Percentiles rank a stretch among this genome's conserved stretches.
Conservation (phyloP, 2,113 vertebrate species). For the Dasyurus viverrinus region DNA sequence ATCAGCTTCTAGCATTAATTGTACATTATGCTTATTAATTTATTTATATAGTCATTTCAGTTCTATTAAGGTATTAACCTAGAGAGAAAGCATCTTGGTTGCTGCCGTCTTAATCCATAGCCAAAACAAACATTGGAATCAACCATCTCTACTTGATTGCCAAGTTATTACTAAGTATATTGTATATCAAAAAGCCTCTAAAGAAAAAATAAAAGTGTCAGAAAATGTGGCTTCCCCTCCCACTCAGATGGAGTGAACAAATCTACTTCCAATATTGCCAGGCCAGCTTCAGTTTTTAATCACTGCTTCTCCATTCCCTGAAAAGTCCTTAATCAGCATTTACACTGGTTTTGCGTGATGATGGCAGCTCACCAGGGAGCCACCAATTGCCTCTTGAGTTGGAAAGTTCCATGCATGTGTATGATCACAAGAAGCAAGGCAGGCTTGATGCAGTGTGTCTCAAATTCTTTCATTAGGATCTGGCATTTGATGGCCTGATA, state of each 20-base stretch:
- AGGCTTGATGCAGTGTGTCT: background rate
- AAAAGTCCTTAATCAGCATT: slow-evolving; percentile 65
- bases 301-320: slow-evolving; percentile 58
- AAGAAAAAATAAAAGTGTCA: background rate
- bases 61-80: slow-evolving; percentile 9
- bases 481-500: slow-evolving; percentile 56
- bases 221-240: slow-evolving; percentile 38
- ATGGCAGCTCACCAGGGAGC: slow-evolving; percentile 68
- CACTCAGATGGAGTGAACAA: slow-evolving; percentile 53
- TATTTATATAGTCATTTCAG: background rate
- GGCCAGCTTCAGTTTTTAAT: slow-evolving; percentile 75
- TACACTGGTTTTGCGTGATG: slow-evolving; percentile 53
- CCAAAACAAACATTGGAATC: slow-evolving; percentile 38
- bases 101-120: background rate
- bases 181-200: slow-evolving; percentile 34
- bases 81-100: slow-evolving; percentile 25
- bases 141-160: slow-evolving; percentile 38
- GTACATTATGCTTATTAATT: slow-evolving; percentile 26
- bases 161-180: background rate
- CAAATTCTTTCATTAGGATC: slow-evolving; percentile 46
- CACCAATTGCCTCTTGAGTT: slow-evolving; percentile 55
- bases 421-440: background rate
- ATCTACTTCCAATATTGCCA: slow-evolving; percentile 36
- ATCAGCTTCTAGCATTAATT: background rate
- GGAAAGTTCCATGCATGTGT: background rate